Evolutionary conservation across 1,140 invertebrate species (phyloP), one percentile per base, ranked within the genome.

Genomic region (Drosophila athabasca): DNA sequence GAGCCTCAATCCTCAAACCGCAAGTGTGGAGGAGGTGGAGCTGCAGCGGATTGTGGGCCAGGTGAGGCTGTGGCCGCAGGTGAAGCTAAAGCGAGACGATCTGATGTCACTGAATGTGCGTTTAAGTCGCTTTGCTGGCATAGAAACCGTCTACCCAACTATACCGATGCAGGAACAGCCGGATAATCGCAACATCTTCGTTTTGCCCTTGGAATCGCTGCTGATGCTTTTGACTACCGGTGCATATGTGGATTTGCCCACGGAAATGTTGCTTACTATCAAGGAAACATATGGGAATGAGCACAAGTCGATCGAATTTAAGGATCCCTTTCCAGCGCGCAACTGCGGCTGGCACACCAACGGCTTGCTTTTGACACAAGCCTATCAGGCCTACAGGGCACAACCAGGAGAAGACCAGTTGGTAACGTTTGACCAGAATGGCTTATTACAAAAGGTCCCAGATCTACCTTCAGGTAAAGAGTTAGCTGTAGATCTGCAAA

Each of bases 331-430:
- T 26, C 89, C 84, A 0, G 48, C 79, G 0, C 67, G 69, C 3
- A 50, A 73, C 17, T 87, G 76, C 17, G 90, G 90, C 6, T 90
- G 84, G 79, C 85, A 90, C 48, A 90, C 82, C 7, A 88, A 71
- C 19, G 76, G 49, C 48, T 61, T 61, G 0, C 17, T 88, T 6
- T 1, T 88, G 6, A 65, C 39, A 0, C 41, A 68, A 5, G 84
- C 79, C 2, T 80, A 60, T 31, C 50, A 68, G 9, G 50, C 68
- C 6, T 88, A 54, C 17, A 26, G 55, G 53, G 66, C 51, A 2
- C 65, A 70, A 48, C 55, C 22, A 0, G 75, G 65, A 19, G 45
- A 59, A 29, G 61, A 51, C 13, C 41, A 71, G 24, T 82, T 80
- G 88, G 3, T 89, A 13, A n/a, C 57, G 0, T 57, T 58, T 7